A percentile compares a stretch with the other conserved stretches of the same genome.
These are phyloP conservation scores for Rhinichthys osculus DNA, from an alignment of 2,797 vertebrate species.

Conservation along the genomic window DNA sequence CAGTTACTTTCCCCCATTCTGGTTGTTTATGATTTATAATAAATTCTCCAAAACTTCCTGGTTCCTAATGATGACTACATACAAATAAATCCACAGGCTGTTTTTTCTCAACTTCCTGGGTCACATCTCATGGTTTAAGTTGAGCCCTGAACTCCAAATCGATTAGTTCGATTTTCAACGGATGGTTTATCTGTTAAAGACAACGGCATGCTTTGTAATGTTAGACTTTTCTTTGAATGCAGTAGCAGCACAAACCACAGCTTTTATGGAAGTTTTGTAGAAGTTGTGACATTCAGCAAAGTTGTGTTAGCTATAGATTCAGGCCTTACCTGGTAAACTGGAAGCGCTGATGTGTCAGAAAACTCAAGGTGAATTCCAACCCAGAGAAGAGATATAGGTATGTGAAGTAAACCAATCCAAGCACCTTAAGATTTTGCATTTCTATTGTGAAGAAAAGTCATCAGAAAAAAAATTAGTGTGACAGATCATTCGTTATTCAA, in stretches of 20 bases:
- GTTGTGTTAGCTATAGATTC: neutral
- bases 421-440: slow-evolving; percentile 81
- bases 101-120: slow-evolving; percentile 10
- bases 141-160: neutral
- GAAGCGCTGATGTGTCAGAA: slow-evolving; percentile 95
- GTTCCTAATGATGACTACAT: neutral
- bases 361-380: slow-evolving; percentile 93
- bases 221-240: neutral
- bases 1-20: neutral
- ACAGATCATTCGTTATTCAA: slow-evolving; percentile 1
- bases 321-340: slow-evolving; percentile 88
- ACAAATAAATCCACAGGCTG: neutral
- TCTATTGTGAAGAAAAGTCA: slow-evolving; percentile 69
- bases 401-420: slow-evolving; percentile 91
- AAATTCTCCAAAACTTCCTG: slow-evolving; percentile 8
- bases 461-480: neutral
- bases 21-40: slow-evolving; percentile 4
- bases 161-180: neutral
- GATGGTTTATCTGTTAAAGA: neutral
- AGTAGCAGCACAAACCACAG: neutral
- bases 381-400: slow-evolving; percentile 98
- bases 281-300: neutral
- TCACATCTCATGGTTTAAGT: slow-evolving; percentile 7
- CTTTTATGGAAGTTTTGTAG: neutral
- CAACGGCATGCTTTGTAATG: neutral